phyloP scores from a whole-genome alignment of 2,888 invertebrate species.

The Acanthosepion lycidas region DNA sequence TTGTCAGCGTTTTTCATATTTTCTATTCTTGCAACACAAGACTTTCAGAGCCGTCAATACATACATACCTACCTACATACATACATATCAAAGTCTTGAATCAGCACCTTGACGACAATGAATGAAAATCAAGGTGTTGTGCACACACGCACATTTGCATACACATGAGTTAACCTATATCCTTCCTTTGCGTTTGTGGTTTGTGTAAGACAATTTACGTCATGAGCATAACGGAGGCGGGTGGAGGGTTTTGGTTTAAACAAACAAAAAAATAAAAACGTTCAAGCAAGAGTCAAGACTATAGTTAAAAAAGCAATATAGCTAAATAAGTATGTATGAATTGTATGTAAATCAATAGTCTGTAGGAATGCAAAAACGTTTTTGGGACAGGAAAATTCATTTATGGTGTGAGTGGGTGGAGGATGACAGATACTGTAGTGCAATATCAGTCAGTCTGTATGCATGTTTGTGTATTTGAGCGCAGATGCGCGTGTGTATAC shows the following conservation, averaged over 20 bases:
- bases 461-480: neutral
- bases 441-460: no score
- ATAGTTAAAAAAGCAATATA: no score
- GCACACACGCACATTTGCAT: neutral
- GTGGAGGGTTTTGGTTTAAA: neutral
- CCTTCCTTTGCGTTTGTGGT: no score
- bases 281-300: neutral
- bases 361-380: constrained; percentile 7
- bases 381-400: neutral
- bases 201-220: neutral
- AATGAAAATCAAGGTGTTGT: no score
- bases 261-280: neutral
- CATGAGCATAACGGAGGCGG: neutral
- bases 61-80: no score
- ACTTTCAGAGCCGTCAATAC: no score
- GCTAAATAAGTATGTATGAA: neutral
- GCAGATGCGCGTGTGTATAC: neutral
- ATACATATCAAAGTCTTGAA: no score
- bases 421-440: neutral
- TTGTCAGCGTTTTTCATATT: no score
- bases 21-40: no score
- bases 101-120: no score
- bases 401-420: neutral
- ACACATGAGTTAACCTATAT: neutral
- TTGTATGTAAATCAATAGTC: constrained; percentile 24